A percentile compares a stretch with the other conserved stretches of the same genome.
Evolutionary conservation across 2,888 invertebrate genomes (phyloP).

Genomic region (Drosophila ezoana): DNA sequence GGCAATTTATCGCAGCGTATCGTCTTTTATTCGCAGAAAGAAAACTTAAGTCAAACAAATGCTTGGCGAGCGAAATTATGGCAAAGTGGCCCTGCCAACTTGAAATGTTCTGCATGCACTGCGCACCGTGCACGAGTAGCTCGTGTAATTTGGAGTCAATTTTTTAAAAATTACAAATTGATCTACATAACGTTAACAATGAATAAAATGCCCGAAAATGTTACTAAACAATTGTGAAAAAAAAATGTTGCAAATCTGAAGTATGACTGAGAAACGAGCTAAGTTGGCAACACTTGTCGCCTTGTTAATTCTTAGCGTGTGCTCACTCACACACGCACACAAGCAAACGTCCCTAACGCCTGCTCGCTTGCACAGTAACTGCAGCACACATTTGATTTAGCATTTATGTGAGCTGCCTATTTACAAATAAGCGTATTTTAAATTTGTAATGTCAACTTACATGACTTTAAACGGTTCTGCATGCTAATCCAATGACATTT

Average conservation of each 20-base stretch:
- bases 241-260: constrained; percentile 26
- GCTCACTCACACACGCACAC: constrained; percentile 31
- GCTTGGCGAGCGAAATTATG: constrained; percentile 46
- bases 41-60: constrained; percentile 51
- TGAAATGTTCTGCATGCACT: constrained; percentile 16
- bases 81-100: constrained; percentile 53
- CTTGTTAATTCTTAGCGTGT: constrained; percentile 39
- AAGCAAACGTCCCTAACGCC: constrained; percentile 19
- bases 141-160: background rate
- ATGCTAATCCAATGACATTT: constrained; percentile 45
- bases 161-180: background rate
- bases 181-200: constrained; percentile 1
- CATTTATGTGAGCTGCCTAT: constrained; percentile 25
- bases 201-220: background rate
- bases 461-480: constrained; percentile 41
- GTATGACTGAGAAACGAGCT: constrained; percentile 10
- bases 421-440: constrained; percentile 8
- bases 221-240: constrained; percentile 2
- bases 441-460: constrained; percentile 47
- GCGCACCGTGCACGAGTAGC: background rate
- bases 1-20: constrained; percentile 25
- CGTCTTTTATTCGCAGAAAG: constrained; percentile 30
- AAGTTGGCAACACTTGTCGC: constrained; percentile 52
- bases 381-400: constrained; percentile 35
- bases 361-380: constrained; percentile 39